phyloP scores from a whole-genome alignment of 2,888 invertebrate species.

The Crematogaster levior region DNA sequence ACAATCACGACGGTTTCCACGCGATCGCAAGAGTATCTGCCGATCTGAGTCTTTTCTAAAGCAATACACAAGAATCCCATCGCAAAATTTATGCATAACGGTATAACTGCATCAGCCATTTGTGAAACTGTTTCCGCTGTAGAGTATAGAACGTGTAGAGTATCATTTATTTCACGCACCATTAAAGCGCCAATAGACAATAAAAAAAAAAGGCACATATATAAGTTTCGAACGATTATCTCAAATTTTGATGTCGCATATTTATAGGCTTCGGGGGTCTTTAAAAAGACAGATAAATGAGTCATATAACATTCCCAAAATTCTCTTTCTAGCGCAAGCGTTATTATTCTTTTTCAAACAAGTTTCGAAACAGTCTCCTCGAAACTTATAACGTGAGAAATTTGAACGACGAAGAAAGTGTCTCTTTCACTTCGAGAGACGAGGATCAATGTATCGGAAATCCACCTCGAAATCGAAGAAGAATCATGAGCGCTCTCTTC shows the following conservation, averaged over 20 bases:
- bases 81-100: constrained; percentile 24
- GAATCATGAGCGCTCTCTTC: background rate
- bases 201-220: background rate
- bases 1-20: constrained; percentile 20
- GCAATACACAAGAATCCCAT: background rate
- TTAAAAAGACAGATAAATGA: background rate
- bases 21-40: constrained; percentile 18
- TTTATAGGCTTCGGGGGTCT: background rate
- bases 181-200: background rate
- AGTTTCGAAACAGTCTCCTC: background rate
- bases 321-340: background rate
- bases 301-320: background rate
- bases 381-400: background rate
- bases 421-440: background rate
- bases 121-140: background rate
- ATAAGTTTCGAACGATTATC: background rate
- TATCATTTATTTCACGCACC: constrained; percentile 1
- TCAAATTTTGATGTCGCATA: background rate
- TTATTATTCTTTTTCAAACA: background rate
- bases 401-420: background rate
- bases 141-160: background rate
- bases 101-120: constrained; percentile 17
- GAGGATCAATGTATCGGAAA: background rate
- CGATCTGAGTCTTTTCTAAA: constrained; percentile 6
- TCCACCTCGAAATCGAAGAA: background rate